Base-by-base conservation (phyloP, 2,113 vertebrate genomes). In the Phylloscopus trochiloides region DNA sequence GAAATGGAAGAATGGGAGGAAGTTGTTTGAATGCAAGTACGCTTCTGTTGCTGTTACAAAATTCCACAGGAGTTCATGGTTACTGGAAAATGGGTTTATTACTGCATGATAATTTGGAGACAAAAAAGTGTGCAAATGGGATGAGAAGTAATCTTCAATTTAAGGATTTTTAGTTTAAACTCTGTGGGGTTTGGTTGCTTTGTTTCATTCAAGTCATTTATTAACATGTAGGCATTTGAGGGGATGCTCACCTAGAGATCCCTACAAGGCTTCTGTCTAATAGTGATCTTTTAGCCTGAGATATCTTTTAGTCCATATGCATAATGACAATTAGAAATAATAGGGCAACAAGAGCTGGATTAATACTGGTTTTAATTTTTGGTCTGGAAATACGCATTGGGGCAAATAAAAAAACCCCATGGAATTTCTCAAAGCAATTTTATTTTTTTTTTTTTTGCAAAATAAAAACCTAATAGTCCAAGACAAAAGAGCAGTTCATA, bases 331-430 rank as follows among this genome's bases (percentile, higher is more conserved):
- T 34, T 54, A n/a, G 57, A 70, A 81, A 77, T 63, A 86, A 21
- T 20, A 54, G 43, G 26, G 7, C 36, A 62, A 21, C 8, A 47
- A 48, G 21, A 36, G 26, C 29, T 58, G 29, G 12, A 4, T 58
- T 84, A 77, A 26, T 20, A 4, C 12, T 51, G 21, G 29, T 58
- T 71, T 61, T 59, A 40, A 18, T 57, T 65, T 54, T 86, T 1
- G 1, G 17, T 25, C 34, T 50, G 31, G 54, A 74, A 62, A 14
- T 45, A 71, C 65, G 19, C 6, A 31, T 3, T 18, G 5, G 8
- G 8, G 13, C 4, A 1, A 9, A 18, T 50, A 51, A 13, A 48
- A 25, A 47, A 61, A 4, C 0, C 3, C 9, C 7, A 9, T 52
- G 31, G 9, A 82, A 42, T 55, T 68, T 38, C 7, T 67, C 10